Conservation (phyloP, 2,113 vertebrate species). For the Odontesthes bonariensis region DNA sequence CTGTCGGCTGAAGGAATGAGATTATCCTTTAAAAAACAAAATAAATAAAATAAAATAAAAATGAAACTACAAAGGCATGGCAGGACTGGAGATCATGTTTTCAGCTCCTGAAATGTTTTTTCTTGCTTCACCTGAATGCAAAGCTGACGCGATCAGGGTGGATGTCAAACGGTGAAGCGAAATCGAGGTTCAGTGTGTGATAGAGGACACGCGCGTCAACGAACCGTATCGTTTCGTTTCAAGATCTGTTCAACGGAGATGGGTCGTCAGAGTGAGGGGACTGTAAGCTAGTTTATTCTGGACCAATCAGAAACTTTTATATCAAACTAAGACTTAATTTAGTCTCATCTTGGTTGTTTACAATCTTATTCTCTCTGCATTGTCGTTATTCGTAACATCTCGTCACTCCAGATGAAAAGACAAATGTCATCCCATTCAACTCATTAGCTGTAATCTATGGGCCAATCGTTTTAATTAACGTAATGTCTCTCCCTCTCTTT, state of each 20-base stretch:
- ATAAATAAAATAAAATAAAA: background rate
- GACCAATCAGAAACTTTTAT: no score
- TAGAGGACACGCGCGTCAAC: no score
- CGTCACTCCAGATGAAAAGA: background rate
- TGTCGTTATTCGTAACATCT: background rate
- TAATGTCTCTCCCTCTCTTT: background rate
- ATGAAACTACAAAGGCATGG: slow-evolving; percentile 1
- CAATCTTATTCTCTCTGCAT: background rate
- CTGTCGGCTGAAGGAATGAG: background rate
- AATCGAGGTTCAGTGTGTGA: no score
- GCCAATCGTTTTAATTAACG: no score
- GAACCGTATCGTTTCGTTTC: no score
- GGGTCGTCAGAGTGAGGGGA: no score
- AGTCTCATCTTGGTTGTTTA: no score
- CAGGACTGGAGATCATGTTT: slow-evolving; percentile 5
- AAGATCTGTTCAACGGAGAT: no score
- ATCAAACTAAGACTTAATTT: no score
- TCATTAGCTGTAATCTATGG: background rate
- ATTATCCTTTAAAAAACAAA: slow-evolving; percentile 5
- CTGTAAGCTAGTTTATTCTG: no score
- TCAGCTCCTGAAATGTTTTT: slow-evolving; percentile 38
- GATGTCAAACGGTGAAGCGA: background rate
- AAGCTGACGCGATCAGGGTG: slow-evolving; percentile 50
- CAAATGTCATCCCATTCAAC: background rate
- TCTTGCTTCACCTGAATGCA: slow-evolving; percentile 47